Percentiles rank a stretch among this genome's conserved stretches.
Evolutionary conservation across 1,140 invertebrate genomes (phyloP).

Genomic region (Asobara japonica): DNA sequence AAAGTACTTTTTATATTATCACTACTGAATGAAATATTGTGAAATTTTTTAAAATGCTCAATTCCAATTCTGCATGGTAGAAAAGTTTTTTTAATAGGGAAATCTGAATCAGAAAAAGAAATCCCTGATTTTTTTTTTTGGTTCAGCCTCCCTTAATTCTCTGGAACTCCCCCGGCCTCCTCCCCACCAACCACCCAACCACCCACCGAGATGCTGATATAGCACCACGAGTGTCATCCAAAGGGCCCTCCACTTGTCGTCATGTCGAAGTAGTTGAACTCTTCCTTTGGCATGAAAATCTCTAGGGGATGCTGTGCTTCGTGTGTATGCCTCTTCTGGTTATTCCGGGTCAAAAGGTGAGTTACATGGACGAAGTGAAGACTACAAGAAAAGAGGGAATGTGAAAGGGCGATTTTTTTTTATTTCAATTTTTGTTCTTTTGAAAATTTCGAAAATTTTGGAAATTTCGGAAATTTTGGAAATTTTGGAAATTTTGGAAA

Average conservation of each 20-base stretch:
- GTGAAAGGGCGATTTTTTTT: no score
- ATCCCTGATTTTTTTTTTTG: background rate
- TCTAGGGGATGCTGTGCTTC: background rate
- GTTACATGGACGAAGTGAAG: constrained; percentile 3
- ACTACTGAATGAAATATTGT: no score
- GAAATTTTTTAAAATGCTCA: no score
- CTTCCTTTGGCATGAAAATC: constrained; percentile 1
- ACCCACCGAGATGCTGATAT: no score
- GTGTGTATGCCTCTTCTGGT: constrained; percentile 6
- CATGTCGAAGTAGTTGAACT: constrained; percentile 8
- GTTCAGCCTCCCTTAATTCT: background rate
- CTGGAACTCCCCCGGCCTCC: background rate
- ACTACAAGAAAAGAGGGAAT: background rate
- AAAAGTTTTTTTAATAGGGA: no score
- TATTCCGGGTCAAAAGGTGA: constrained; percentile 36
- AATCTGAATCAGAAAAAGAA: no score
- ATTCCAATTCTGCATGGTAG: no score
- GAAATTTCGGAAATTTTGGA: no score
- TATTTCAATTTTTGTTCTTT: no score
- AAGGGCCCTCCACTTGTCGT: background rate
- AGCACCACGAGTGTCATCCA: constrained; percentile 11
- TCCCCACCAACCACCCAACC: background rate
- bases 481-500: no score
- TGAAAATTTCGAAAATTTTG: no score
- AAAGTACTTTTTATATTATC: no score